Base-by-base conservation (phyloP, 2,888 invertebrate species). In the Gonocerus acuteangulatus region DNA sequence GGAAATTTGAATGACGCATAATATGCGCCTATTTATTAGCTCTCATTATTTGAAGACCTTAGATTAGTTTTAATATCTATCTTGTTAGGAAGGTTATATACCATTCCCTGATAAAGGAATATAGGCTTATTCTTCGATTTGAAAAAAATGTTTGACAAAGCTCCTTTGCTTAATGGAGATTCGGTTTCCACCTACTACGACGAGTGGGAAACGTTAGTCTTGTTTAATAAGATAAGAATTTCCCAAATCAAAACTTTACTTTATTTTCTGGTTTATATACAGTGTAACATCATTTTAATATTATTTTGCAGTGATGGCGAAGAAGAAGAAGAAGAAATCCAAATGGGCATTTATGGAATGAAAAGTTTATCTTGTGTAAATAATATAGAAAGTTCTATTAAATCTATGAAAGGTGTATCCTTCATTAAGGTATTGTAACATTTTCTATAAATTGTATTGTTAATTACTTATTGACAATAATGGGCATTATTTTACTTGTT, bases 321-420 rank as follows among this genome's bases (percentile, higher is more conserved):
- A 15, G 47, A 34, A 22, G 56, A 61, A 34, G 58, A 61, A 19
- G 34, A 57, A 49, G 60, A 62, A 34, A 47, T 64, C 16, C 59
- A 56, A 60, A 73, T 87, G 65, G 77, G 80, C 4, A 82, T 89
- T 70, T 75, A 80, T 70, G 95, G 95, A 68, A 95, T 95, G 95
- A 93, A 89, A 59, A 95, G 95, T 71, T 84, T 87, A 75, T 90
- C 90, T 36, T 96, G 95, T 74, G 95, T 94, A 44, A 80, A 80
- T 58, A 88, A 83, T 71, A 94, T 95, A 57, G 86, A 94, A 73
- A 78, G 79, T 1, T 83, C 80, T 7, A 79, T 93, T 13, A 73
- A 78, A 1, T 76, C 80, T 51, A 79, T 83, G 68, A 73, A 80
- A 0, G 94, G 90, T 1, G 78, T 90, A 18, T 70, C 79, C 3